phyloP scores from a whole-genome alignment of 2,888 invertebrate species.

The Caenorhabditis imperialis region DNA sequence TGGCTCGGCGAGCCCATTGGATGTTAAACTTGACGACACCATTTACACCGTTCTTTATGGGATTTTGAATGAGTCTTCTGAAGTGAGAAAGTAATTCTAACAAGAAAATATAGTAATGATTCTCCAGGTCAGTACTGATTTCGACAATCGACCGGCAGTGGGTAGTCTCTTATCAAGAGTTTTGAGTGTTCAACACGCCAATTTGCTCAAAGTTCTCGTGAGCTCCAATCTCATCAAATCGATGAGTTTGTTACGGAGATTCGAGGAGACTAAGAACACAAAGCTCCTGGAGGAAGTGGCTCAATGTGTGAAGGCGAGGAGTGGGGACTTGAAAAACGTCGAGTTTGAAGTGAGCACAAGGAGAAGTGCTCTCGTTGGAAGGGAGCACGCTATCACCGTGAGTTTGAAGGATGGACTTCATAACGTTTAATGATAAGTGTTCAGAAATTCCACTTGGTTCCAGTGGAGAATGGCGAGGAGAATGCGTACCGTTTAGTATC shows the following conservation, averaged over 20 bases:
- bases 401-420: not conserved
- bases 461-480: constrained; percentile 48
- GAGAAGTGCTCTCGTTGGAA: constrained; percentile 35
- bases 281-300: constrained; percentile 18
- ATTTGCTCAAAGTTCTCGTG: constrained; percentile 42
- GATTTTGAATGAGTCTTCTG: constrained; percentile 39
- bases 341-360: constrained; percentile 50
- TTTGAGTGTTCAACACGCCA: constrained; percentile 34
- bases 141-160: constrained; percentile 44
- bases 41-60: constrained; percentile 35
- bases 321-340: constrained; percentile 29
- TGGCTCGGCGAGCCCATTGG: constrained; percentile 25
- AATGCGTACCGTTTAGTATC: constrained; percentile 45
- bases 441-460: constrained; percentile 57
- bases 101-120: not conserved
- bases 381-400: constrained; percentile 49
- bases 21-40: constrained; percentile 27
- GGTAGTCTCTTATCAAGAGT: constrained; percentile 33
- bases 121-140: constrained; percentile 27
- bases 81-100: constrained; percentile 1
- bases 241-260: constrained; percentile 34
- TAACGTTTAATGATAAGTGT: not conserved
- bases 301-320: constrained; percentile 11
- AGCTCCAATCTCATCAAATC: constrained; percentile 35
- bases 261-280: constrained; percentile 29